Percentiles rank a stretch among this genome's conserved stretches.
These are phyloP conservation scores for Gryllus longicercus DNA, from an alignment of 2,888 invertebrate species.

Conservation along the genomic window DNA sequence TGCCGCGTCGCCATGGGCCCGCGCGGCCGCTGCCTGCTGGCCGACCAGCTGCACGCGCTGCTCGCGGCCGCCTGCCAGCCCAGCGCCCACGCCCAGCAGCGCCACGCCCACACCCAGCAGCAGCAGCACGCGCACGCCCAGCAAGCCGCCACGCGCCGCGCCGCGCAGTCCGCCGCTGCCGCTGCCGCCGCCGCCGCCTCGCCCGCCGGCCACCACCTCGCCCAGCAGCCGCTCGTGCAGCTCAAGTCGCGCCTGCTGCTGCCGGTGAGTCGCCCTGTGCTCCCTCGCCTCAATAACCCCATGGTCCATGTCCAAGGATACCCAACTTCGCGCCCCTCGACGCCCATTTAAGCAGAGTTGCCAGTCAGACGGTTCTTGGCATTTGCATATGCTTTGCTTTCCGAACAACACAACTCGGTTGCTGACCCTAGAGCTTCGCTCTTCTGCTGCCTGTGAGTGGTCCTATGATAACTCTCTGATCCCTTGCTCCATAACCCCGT, in stretches of 20 bases:
- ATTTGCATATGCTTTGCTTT: no score
- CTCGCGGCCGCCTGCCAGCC: slow-evolving; percentile 18
- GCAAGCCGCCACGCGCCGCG: slow-evolving; percentile 21
- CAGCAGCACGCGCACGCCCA: neutral
- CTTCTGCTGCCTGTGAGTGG: no score
- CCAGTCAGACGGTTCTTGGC: no score
- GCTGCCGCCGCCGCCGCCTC: neutral
- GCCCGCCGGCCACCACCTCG: no score
- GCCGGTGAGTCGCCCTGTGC: neutral
- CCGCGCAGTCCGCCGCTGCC: neutral
- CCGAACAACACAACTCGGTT: no score
- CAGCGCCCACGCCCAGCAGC: neutral
- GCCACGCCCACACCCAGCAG: no score
- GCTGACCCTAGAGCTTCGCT: no score
- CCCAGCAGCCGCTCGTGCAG: slow-evolving; percentile 20
- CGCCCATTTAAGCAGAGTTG: no score
- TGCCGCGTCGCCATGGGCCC: slow-evolving; percentile 50
- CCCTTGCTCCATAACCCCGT: no score
- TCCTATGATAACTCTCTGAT: no score
- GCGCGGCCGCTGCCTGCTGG: slow-evolving; percentile 50
- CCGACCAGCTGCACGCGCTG: slow-evolving; percentile 46
- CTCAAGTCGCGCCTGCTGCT: slow-evolving; percentile 23
- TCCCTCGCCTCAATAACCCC: neutral
- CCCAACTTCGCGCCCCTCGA: neutral
- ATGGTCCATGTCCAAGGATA: neutral